A percentile compares a stretch with the other conserved stretches of the same genome.
phyloP scores from a whole-genome alignment of 2,888 invertebrate species.

The Yponomeuta evonymella region DNA sequence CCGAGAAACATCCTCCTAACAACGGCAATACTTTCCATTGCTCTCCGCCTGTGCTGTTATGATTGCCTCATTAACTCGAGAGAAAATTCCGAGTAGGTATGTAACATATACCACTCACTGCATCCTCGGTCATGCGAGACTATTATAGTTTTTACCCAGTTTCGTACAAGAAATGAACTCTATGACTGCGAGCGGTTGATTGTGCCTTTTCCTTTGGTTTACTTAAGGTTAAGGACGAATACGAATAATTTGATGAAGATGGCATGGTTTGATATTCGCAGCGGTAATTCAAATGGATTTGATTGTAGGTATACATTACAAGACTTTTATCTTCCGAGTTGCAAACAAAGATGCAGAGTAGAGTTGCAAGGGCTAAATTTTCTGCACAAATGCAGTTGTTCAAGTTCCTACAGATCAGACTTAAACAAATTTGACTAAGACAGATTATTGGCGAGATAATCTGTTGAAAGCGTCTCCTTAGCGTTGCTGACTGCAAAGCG shows the following conservation, averaged over 20 bases:
- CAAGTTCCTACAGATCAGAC: not conserved
- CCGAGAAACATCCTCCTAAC: not conserved
- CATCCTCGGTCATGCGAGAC: constrained; percentile 1
- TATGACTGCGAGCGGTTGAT: too few species aligned
- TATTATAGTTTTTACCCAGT: not conserved
- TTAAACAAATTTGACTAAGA: not conserved
- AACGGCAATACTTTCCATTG: constrained; percentile 1
- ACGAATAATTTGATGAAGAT: too few species aligned
- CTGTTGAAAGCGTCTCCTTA: constrained; percentile 15
- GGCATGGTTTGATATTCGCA: too few species aligned
- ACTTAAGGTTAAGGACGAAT: too few species aligned
- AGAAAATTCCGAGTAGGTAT: not conserved
- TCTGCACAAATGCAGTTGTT: not conserved
- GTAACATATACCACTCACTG: not conserved
- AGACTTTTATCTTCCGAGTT: too few species aligned
- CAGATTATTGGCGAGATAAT: constrained; percentile 8
- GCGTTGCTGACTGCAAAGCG: constrained; percentile 5
- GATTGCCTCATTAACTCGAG: constrained; percentile 1
- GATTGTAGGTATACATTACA: too few species aligned
- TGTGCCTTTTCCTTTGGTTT: too few species aligned
- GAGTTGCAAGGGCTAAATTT: not conserved
- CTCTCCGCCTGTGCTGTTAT: not conserved
- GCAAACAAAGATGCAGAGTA: too few species aligned
- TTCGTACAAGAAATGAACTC: not conserved
- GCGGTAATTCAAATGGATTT: too few species aligned